phyloP scores from a whole-genome alignment of 1,140 invertebrate species.

The Globodera rostochiensis region DNA sequence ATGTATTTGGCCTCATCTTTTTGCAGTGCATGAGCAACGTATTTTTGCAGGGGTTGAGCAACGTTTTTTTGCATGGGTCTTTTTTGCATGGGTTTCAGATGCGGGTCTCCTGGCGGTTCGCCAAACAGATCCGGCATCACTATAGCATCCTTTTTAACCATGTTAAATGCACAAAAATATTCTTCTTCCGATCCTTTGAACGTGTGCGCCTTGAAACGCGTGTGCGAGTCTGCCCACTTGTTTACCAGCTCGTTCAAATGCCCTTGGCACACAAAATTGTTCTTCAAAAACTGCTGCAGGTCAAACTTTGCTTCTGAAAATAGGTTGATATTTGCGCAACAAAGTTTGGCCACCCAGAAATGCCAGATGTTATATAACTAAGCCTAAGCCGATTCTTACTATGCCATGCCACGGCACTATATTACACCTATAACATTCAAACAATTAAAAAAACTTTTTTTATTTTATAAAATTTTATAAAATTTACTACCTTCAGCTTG shows the following conservation, averaged over 20 bases:
- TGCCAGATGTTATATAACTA: no score
- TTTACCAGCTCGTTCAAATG: not conserved
- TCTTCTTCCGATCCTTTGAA: not conserved
- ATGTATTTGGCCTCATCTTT: not conserved
- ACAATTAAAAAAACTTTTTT: no score
- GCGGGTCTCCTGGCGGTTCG: not conserved
- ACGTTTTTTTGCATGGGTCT: not conserved
- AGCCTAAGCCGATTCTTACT: no score
- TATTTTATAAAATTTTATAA: no score
- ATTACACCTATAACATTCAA: no score
- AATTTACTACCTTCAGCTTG: no score
- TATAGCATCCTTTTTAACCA: not conserved
- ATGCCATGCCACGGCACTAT: no score
- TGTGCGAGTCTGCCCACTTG: not conserved
- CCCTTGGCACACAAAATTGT: not conserved
- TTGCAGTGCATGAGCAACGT: not conserved
- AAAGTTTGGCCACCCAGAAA: no score
- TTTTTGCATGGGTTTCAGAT: not conserved
- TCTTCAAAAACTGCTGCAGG: not conserved
- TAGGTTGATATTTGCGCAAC: no score
- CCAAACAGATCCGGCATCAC: not conserved
- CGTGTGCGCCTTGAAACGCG: not conserved
- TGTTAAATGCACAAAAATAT: not conserved
- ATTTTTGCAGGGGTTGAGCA: not conserved
- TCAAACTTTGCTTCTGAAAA: not conserved